Percentiles rank a stretch among this genome's conserved stretches.
These are phyloP conservation scores for Chauna torquata DNA, from an alignment of 2,113 vertebrate species.

Conservation along the genomic window DNA sequence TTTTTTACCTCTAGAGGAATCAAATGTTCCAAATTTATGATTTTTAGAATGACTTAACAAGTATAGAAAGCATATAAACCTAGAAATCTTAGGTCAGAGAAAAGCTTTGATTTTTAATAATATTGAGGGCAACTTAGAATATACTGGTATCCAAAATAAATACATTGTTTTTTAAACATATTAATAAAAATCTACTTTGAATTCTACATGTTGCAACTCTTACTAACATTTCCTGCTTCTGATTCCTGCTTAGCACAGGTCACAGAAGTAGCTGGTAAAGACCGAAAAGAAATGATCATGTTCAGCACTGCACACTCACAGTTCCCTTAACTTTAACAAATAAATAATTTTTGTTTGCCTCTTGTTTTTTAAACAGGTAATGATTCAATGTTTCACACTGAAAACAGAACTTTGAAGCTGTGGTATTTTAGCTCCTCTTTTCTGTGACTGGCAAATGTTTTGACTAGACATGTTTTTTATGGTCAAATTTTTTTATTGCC, in stretches of 20 bases:
- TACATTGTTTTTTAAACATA: neutral
- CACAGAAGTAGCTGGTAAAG: neutral
- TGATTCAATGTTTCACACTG: neutral
- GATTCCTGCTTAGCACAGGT: neutral
- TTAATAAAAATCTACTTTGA: neutral
- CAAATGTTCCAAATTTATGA: neutral
- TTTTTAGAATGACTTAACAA: neutral
- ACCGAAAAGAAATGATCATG: neutral
- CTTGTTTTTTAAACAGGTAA: conserved; percentile 2
- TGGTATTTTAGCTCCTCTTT: neutral
- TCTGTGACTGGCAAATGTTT: neutral
- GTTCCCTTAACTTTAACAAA: too few species aligned
- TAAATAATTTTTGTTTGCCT: conserved; percentile 14
- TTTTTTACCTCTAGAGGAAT: neutral
- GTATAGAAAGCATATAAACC: neutral
- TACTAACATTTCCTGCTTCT: neutral
- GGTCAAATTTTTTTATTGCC: neutral
- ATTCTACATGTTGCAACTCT: neutral
- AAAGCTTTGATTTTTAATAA: neutral
- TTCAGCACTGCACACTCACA: neutral
- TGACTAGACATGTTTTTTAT: neutral
- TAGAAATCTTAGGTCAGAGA: neutral
- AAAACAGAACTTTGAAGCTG: neutral
- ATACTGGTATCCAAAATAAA: neutral
- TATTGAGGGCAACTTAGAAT: neutral